Percentiles rank a stretch among this genome's conserved stretches.
phyloP scores from a whole-genome alignment of 2,888 invertebrate species.

The Lutraria lutraria region DNA sequence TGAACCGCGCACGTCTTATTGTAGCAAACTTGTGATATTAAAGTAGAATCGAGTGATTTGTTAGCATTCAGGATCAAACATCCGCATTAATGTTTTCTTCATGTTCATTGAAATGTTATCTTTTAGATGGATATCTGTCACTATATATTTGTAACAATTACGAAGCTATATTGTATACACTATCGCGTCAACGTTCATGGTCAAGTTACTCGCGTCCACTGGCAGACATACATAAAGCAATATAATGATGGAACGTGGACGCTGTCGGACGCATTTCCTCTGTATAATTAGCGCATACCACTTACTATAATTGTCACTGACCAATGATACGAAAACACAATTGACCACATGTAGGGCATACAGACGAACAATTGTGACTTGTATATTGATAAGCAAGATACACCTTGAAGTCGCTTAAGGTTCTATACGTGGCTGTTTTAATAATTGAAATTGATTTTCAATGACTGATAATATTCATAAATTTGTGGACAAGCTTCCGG shows the following conservation, averaged over 20 bases:
- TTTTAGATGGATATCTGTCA: neutral
- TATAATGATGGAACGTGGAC: slow-evolving; percentile 27
- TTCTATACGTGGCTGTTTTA: neutral
- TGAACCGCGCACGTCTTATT: too few species aligned
- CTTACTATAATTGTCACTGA: slow-evolving; percentile 39
- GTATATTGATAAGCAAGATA: neutral
- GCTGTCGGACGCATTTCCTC: slow-evolving; percentile 55
- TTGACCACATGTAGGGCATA: slow-evolving; percentile 27
- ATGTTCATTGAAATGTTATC: slow-evolving; percentile 4
- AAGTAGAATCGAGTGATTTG: neutral
- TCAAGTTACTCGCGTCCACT: slow-evolving; percentile 6
- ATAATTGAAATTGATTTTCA: slow-evolving; percentile 23
- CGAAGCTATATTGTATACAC: neutral
- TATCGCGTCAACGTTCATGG: neutral
- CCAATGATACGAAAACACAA: slow-evolving; percentile 21
- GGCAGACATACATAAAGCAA: slow-evolving; percentile 11
- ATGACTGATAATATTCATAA: neutral
- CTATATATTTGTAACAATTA: slow-evolving; percentile 6
- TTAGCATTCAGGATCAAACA: neutral
- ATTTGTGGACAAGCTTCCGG: neutral
- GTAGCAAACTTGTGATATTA: too few species aligned
- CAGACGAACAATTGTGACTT: neutral
- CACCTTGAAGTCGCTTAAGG: neutral
- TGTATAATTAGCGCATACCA: slow-evolving; percentile 58
- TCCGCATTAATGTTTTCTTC: neutral